These are phyloP conservation scores for Drosophila jambulina DNA, from an alignment of 1,140 invertebrate species.

Conservation along the genomic window DNA sequence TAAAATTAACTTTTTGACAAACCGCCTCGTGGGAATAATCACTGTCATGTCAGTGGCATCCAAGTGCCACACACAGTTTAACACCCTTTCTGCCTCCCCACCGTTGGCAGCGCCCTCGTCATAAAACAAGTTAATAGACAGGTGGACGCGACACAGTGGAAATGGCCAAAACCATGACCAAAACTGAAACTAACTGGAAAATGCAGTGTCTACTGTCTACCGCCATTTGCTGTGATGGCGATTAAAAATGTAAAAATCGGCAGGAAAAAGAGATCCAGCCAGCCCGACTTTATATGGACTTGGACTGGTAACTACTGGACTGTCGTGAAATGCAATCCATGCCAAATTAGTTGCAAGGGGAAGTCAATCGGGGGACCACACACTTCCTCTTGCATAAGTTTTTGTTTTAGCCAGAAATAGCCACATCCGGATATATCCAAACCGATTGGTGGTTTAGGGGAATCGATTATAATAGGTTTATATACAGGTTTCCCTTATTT, in stretches of 20 bases:
- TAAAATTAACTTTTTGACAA: background rate
- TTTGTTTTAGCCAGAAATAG: conserved; percentile 18
- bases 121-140: conserved; percentile 39
- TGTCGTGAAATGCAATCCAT: conserved; percentile 29
- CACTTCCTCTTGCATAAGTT: conserved; percentile 35
- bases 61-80: conserved; percentile 26
- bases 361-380: conserved; percentile 13
- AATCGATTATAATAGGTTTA: conserved; percentile 18
- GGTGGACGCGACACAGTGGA: conserved; percentile 20
- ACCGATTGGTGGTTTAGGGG: conserved; percentile 1
- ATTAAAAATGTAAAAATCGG: conserved; percentile 18
- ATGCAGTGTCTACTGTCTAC: conserved; percentile 1
- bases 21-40: background rate
- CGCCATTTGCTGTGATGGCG: conserved; percentile 34
- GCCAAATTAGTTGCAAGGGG: conserved; percentile 28
- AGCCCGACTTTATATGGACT: conserved; percentile 6
- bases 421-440: conserved; percentile 10
- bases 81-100: conserved; percentile 5
- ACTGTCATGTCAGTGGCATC: conserved; percentile 22
- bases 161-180: conserved; percentile 37
- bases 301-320: background rate
- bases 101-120: conserved; percentile 9
- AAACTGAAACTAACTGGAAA: conserved; percentile 30
- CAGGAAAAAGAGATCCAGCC: conserved; percentile 37
- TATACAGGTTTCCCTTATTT: background rate